Conservation (phyloP, 1,140 invertebrate genomes). For the Neocloeon triangulifer region DNA sequence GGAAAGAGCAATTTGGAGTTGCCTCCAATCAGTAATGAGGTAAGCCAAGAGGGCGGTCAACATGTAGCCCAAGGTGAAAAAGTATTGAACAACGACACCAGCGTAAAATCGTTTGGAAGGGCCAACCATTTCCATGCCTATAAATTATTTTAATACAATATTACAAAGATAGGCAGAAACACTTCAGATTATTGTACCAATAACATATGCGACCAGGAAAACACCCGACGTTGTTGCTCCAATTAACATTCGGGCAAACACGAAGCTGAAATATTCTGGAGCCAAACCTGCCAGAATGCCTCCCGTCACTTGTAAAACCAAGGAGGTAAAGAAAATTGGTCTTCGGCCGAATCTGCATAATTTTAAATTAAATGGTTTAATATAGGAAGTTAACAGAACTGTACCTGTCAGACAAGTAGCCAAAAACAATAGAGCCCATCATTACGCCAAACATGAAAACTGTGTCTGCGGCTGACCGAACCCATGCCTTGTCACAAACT, state of each 20-base stretch:
- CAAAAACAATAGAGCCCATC: conserved; percentile 53
- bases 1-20: conserved; percentile 46
- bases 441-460: conserved; percentile 66
- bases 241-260: conserved; percentile 40
- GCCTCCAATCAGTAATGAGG: conserved; percentile 47
- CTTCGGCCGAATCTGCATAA: conserved; percentile 38
- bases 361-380: too few species aligned
- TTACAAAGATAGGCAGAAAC: too few species aligned
- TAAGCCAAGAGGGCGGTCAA: conserved; percentile 46
- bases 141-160: too few species aligned
- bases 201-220: conserved; percentile 54
- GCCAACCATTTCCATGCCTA: conserved; percentile 68
- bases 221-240: conserved; percentile 52
- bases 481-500: conserved; percentile 41
- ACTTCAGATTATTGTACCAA: conserved; percentile 30
- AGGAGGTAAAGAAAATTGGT: conserved; percentile 42
- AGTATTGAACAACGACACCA: conserved; percentile 50
- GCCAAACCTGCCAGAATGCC: conserved; percentile 37
- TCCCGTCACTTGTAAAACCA: conserved; percentile 41
- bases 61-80: conserved; percentile 55
- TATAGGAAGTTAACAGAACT: too few species aligned
- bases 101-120: conserved; percentile 45
- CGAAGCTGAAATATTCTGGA: conserved; percentile 42
- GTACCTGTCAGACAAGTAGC: conserved; percentile 49
- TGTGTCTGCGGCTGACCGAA: conserved; percentile 46